Evolutionary conservation across 1,140 invertebrate species (phyloP), one percentile per base, ranked within the genome.

Genomic region (Condylostylus longicornis): DNA sequence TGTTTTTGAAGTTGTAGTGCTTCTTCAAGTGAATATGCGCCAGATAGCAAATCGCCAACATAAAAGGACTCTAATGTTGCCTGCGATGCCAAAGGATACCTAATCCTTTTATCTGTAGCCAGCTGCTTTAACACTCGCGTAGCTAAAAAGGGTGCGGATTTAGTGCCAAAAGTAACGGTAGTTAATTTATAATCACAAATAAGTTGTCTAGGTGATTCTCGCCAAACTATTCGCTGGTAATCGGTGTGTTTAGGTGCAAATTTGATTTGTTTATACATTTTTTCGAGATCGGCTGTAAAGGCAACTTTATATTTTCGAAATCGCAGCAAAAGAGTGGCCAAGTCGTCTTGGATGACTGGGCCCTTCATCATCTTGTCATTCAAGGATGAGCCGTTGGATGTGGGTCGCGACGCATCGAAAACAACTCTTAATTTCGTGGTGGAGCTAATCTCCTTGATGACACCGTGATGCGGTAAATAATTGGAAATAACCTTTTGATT

Each of bases 41-140:
- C 62, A n/a, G 51, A 48, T 12, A 66, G 34, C 2, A 62, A 21
- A 42, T 69, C 62, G 34, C 68, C 64, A 2, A 67, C 54, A 42
- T 66, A 69, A 43, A 62, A 63, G 9, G 48, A 43, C 14, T 40
- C 37, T 27, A 34, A 7, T 5, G 59, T 46, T 18, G 44, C 41
- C 39, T 47, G 37, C 13, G 45, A 33, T 22, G 45, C 51, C 9
- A 29, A n/a, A 20, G 59, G 50, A 51, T 42, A 55, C 1, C 35
- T 34, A 1, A 17, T 5, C 18, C 23, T 42, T 38, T 48, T 41
- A 35, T 58, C 55, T 28, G 14, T 38, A 3, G 45, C 50, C 2
- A 53, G 38, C 48, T 53, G 51, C 18, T 47, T 29, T 1, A 62
- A 29, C 12, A 35, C 44, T 20, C 49, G 29, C 0, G 47, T 51